Base-by-base conservation (phyloP, 2,113 vertebrate species). In the Axis porcinus region DNA sequence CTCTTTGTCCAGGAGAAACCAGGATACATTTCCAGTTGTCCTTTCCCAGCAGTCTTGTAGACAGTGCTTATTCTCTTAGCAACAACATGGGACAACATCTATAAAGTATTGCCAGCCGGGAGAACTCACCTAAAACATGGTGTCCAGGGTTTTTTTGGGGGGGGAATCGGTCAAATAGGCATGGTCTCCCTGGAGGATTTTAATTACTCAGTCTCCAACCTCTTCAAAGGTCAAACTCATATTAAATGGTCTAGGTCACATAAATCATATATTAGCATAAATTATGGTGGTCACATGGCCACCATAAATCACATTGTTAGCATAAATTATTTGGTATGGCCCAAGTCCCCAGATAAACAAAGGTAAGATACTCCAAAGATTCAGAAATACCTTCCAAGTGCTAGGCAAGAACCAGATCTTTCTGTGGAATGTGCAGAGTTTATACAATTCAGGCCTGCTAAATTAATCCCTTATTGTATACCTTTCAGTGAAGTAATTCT, bases 251-350 rank as follows among this genome's bases (percentile, higher is more conserved):
- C 27, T 43, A 11, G 86, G 15, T 28, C n/a, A 55, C 54, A 55
- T 55, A 27, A 36, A 83, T 55, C n/a, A 36, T 54, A 83, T 83
- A 54, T 55, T 36, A 55, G 21, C 52, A 55, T 83, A 83, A 55
- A 83, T 36, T 83, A 54, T n/a, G 50, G 11, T 82, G 79, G 30
- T 23, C 47, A 54, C 33, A 25, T 82, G 30, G 47, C 54, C n/a
- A 92, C 36, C 84, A 25, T 84, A 78, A 92, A 76, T 97, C 55
- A 78, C 78, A 64, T 92, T 55, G 79, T 89, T 91, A 95, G 36
- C 54, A 40, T 70, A 86, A 54, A 87, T 36, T 82, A 30, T 82
- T 45, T 95, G 40, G 27, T 28, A 17, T 97, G 45, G 15, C 55
- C 76, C 14, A 57, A 78, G 40, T 21, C 43, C 36, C 33, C 27